Percentiles rank a stretch among this genome's conserved stretches.
Conservation (phyloP, 2,797 vertebrate species). For the Enteromius argenteus region DNA sequence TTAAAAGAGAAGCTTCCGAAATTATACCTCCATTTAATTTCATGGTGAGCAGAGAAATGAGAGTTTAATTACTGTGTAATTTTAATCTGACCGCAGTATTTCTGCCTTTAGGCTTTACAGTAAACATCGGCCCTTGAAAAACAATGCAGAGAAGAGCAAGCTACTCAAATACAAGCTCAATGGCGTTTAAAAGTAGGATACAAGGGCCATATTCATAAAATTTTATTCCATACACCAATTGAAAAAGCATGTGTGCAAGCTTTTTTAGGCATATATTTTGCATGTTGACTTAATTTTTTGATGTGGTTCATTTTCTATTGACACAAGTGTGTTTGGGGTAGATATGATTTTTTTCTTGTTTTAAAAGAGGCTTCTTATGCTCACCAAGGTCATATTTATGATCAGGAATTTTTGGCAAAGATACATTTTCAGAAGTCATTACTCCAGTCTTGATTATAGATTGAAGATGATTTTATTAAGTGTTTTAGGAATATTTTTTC, state of each 20-base stretch:
- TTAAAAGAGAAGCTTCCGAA: conserved; percentile 27
- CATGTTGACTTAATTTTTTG: not conserved
- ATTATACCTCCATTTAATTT: conserved; percentile 62
- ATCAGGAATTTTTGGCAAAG: not conserved
- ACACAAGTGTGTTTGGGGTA: not conserved
- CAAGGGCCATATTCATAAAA: not conserved
- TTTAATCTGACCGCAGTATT: conserved; percentile 67
- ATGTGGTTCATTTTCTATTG: not conserved
- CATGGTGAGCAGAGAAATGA: conserved; percentile 69
- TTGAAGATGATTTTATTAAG: not conserved
- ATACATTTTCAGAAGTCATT: not conserved
- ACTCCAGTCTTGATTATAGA: not conserved
- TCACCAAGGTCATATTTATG: not conserved
- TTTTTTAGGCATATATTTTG: not conserved
- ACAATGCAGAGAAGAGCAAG: not conserved
- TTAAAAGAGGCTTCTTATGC: not conserved
- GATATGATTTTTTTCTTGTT: not conserved
- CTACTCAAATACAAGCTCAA: not conserved
- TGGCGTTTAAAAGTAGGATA: not conserved
- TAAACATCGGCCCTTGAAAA: conserved; percentile 16
- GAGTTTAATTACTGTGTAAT: conserved; percentile 68
- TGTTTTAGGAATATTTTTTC: not conserved
- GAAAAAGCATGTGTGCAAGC: not conserved
- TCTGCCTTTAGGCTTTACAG: conserved; percentile 22
- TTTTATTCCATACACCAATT: not conserved